These are phyloP conservation scores for Rhinoraja longicauda DNA, from an alignment of 2,797 vertebrate genomes.

Conservation along the genomic window DNA sequence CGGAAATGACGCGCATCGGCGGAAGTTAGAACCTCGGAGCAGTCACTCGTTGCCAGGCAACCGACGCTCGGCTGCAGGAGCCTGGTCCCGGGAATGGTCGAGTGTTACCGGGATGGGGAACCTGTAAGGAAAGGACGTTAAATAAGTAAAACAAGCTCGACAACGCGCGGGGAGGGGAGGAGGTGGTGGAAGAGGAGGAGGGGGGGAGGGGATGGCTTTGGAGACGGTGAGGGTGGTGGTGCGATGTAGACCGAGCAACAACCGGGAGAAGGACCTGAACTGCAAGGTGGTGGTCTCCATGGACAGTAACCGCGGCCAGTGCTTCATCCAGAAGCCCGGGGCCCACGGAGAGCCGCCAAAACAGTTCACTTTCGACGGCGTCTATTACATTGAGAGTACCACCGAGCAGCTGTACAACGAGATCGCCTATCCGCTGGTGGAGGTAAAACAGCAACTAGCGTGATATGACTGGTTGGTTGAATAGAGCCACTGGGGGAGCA, in stretches of 20 bases:
- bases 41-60: not conserved
- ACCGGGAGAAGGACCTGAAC: conserved; percentile 62
- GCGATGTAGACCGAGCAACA: conserved; percentile 71
- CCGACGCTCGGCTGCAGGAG: not conserved
- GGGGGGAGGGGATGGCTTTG: conserved; percentile 58
- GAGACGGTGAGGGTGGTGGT: conserved; percentile 80
- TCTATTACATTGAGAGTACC: conserved; percentile 65
- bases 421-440: conserved; percentile 71
- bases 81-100: not conserved
- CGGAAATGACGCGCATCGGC: not conserved
- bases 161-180: conserved; percentile 38
- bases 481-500: not conserved
- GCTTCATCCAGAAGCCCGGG: conserved; percentile 68
- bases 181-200: conserved; percentile 63
- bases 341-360: conserved; percentile 64
- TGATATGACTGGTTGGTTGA: not conserved
- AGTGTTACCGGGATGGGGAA: not conserved
- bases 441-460: conserved; percentile 58
- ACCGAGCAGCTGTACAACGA: conserved; percentile 85
- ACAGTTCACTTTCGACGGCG: conserved; percentile 83
- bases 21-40: not conserved
- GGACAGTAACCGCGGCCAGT: conserved; percentile 64
- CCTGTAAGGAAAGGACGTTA: conserved; percentile 40
- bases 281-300: conserved; percentile 61
- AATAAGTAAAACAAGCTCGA: conserved; percentile 37